A percentile compares a stretch with the other conserved stretches of the same genome.
Evolutionary conservation across 2,888 invertebrate species (phyloP).

Genomic region (Theretra japonica): DNA sequence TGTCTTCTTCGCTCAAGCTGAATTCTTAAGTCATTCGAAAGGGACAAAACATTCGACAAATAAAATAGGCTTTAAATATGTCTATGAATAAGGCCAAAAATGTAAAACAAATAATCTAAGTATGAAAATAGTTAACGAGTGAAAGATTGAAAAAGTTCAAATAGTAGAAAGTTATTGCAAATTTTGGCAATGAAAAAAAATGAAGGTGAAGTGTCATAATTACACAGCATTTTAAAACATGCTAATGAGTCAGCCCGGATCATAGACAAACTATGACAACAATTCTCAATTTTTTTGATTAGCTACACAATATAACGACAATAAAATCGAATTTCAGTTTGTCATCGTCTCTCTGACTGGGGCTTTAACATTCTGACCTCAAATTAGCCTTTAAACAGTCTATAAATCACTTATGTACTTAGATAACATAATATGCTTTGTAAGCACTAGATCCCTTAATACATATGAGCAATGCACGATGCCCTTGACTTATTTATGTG

Average conservation of each 20-base stretch:
- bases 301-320: too few relatives aligned
- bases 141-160: background rate
- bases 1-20: too few relatives aligned
- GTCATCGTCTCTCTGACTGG: too few relatives aligned
- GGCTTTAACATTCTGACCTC: too few relatives aligned
- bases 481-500: background rate
- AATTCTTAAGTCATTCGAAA: too few relatives aligned
- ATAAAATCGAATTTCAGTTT: too few relatives aligned
- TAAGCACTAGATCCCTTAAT: conserved; percentile 11
- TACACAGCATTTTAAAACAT: background rate
- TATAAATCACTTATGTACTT: too few relatives aligned
- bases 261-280: background rate
- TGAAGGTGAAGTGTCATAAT: background rate
- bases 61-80: too few relatives aligned
- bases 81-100: too few relatives aligned
- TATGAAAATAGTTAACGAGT: background rate
- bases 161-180: background rate
- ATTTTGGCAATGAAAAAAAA: background rate
- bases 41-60: too few relatives aligned
- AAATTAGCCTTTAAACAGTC: too few relatives aligned
- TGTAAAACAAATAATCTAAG: background rate
- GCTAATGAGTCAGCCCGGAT: conserved; percentile 2
- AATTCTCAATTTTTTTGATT: background rate
- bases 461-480: conserved; percentile 1
- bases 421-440: background rate